Percentiles rank a stretch among this genome's conserved stretches.
These are phyloP conservation scores for Eurytoma californica DNA, from an alignment of 2,888 invertebrate genomes.

Conservation along the genomic window DNA sequence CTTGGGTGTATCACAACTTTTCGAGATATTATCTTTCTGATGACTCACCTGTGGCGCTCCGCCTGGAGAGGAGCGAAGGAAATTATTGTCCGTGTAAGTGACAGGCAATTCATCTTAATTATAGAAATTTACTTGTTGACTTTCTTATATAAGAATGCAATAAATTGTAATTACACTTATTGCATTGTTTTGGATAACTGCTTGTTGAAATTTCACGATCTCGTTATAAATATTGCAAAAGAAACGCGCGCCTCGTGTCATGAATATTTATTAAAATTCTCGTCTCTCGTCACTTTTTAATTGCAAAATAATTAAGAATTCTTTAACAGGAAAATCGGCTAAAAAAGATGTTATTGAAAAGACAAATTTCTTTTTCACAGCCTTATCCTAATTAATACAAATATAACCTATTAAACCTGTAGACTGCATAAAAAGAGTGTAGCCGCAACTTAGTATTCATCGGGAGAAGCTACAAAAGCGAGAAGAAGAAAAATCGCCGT, in stretches of 20 bases:
- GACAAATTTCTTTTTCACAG: conserved; percentile 24
- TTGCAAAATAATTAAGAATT: no score
- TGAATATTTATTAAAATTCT: no score
- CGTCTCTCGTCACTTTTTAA: no score
- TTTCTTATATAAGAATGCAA: not conserved
- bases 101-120: not conserved
- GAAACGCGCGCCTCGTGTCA: no score
- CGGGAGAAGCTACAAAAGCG: not conserved
- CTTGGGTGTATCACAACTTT: not conserved
- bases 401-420: no score
- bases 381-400: no score
- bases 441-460: not conserved
- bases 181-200: no score
- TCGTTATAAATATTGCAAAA: no score
- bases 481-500: conserved; percentile 38
- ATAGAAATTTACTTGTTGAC: not conserved
- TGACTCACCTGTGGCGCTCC: not conserved
- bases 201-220: no score
- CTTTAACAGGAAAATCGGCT: no score
- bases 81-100: not conserved
- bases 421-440: not conserved
- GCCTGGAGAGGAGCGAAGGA: not conserved
- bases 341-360: no score
- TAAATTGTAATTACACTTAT: no score
- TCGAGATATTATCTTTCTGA: conserved; percentile 3